Percentiles rank a stretch among this genome's conserved stretches.
Conservation (phyloP, 2,888 invertebrate species). For the Pristionchus arcanus region DNA sequence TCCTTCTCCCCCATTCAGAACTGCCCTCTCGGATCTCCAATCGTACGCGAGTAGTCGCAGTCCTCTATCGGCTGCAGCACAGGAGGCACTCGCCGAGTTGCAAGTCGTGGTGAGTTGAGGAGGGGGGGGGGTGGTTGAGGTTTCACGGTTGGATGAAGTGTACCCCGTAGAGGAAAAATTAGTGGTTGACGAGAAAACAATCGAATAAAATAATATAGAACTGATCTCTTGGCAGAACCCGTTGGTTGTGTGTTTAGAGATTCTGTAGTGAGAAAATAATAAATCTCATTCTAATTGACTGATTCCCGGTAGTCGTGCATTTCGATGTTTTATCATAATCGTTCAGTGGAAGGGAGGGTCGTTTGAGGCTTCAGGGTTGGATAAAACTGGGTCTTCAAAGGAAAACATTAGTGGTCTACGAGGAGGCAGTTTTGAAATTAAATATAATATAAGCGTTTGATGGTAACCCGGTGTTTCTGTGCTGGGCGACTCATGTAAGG, state of each 20-base stretch:
- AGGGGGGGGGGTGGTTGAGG: background rate
- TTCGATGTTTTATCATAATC: too few species aligned
- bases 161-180: background rate
- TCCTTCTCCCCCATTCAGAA: background rate
- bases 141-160: background rate
- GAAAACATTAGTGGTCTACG: background rate
- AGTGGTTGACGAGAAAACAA: background rate
- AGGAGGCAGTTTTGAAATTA: background rate
- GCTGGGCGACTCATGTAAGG: too few species aligned
- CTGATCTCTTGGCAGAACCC: too few species aligned
- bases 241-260: too few species aligned
- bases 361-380: too few species aligned
- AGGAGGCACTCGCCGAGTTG: slow-evolving; percentile 53
- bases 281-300: too few species aligned
- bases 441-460: too few species aligned
- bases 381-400: background rate
- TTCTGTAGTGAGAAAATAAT: too few species aligned
- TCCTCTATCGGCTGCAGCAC: slow-evolving; percentile 41
- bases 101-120: slow-evolving; percentile 6
- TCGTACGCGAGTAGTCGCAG: slow-evolving; percentile 47
- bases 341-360: too few species aligned
- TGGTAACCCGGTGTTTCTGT: too few species aligned
- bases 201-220: background rate
- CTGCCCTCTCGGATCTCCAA: slow-evolving; percentile 24
- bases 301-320: too few species aligned